These are phyloP conservation scores for Numenius arquata DNA, from an alignment of 2,113 vertebrate genomes.

Conservation along the genomic window DNA sequence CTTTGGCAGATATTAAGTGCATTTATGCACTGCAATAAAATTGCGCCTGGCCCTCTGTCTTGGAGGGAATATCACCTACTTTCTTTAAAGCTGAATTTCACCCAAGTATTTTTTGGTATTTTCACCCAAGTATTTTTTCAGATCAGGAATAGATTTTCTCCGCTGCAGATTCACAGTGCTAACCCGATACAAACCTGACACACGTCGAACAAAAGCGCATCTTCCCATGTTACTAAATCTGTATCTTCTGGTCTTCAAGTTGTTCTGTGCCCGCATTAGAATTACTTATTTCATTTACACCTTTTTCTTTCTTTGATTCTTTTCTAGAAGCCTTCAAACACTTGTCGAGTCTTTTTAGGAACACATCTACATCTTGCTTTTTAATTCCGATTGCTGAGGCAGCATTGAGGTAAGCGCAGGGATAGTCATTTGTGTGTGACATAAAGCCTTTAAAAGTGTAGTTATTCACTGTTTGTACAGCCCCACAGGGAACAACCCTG, in stretches of 20 bases:
- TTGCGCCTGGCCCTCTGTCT: not conserved
- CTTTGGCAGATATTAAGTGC: not conserved
- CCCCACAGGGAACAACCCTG: conserved; percentile 88
- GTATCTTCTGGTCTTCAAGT: conserved; percentile 11
- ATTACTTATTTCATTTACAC: not conserved
- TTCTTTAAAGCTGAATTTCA: not conserved
- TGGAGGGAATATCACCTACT: not conserved
- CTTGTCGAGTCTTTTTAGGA: conserved; percentile 91
- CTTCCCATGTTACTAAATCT: not conserved
- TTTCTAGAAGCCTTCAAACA: conserved; percentile 82
- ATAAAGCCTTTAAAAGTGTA: conserved; percentile 91
- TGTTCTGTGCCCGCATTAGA: not conserved
- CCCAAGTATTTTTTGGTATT: not conserved
- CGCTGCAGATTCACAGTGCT: not conserved
- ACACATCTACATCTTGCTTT: conserved; percentile 86
- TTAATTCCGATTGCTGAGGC: conserved; percentile 93
- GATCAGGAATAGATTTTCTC: not conserved
- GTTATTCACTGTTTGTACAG: conserved; percentile 85
- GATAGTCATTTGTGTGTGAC: conserved; percentile 88
- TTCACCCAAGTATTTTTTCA: not conserved
- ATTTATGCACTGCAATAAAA: not conserved
- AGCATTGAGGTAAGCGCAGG: conserved; percentile 92
- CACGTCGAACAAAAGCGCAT: not conserved
- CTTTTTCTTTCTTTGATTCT: conserved; percentile 64
- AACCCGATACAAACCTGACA: not conserved